Evolutionary conservation across 2,797 vertebrate species (phyloP).

Genomic region (Zalophus californianus): DNA sequence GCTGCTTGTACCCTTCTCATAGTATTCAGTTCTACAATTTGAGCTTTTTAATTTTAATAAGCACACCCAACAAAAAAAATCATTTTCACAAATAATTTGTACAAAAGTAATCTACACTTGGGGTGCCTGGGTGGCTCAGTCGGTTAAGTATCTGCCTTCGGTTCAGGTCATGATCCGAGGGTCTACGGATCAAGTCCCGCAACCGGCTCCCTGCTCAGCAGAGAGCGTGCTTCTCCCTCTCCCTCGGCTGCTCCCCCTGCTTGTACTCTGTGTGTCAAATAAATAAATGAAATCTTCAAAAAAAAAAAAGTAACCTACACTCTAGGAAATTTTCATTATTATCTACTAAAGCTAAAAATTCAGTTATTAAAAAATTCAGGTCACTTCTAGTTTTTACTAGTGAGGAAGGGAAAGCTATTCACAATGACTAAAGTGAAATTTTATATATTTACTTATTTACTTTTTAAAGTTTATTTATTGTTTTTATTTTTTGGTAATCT

Average conservation of each 20-base stretch:
- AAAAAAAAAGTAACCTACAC: conserved; percentile 8
- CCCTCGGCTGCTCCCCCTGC: no score
- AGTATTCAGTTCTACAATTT: conserved; percentile 19
- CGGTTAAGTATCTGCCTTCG: no score
- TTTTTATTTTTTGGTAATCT: neutral
- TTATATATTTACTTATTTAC: neutral
- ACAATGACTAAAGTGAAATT: conserved; percentile 24
- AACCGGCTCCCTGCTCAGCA: no score
- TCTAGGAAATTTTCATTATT: conserved; percentile 37
- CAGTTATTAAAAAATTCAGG: conserved; percentile 23
- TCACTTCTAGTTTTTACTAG: conserved; percentile 29
- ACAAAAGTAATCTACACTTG: conserved; percentile 20
- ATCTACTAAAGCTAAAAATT: conserved; percentile 47
- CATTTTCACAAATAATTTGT: conserved; percentile 53
- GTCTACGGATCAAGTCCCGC: no score
- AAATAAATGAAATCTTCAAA: no score
- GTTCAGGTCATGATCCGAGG: no score
- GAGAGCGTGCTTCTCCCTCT: no score
- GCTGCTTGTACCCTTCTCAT: neutral
- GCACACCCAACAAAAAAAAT: conserved; percentile 12
- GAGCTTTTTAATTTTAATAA: conserved; percentile 64
- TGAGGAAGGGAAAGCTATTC: neutral
- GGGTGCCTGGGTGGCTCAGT: no score
- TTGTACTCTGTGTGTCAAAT: no score
- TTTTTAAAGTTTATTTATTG: neutral